Evolutionary conservation across 2,888 invertebrate genomes (phyloP), one percentile per base, ranked within the genome.

Genomic region (Andricus curvator): DNA sequence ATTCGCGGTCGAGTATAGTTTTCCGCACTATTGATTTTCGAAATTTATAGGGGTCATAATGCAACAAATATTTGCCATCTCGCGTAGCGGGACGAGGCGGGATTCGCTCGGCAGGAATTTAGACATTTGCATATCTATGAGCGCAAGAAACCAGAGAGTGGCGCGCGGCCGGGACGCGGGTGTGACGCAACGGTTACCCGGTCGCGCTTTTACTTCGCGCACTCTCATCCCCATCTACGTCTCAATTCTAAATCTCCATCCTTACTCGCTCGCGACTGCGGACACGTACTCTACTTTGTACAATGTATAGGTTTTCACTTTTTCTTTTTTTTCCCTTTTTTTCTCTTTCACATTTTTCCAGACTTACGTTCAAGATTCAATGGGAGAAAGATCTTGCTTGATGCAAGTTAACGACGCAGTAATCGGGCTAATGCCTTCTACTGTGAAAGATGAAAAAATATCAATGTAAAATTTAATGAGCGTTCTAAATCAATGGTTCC

Each of bases 61-160:
- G 70, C 78, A 81, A 82, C 77, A 83, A 82, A 82, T 82, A 82
- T 83, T 83, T 81, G 77, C 78, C 80, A 81, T 81, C 80, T 80
- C 76, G 56, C 56, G 33, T 51, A 56, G 29, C n/a, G 51, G 37
- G 56, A 56, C 74, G 74, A 74, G 56, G 74, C 74, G 74, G 74
- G 74, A 74, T 74, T 74, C 74, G 56, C 76, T 64, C 48, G 67
- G 64, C 77, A 48, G 70, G 78, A 76, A 77, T 82, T 56, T 56
- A 80, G 78, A 76, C 78, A 83, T 83, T 83, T 83, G 81, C 80
- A 82, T 81, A 80, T 81, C 81, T 81, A 68, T 79, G 79, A 70
- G 78, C 25, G 33, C 74, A 56, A 56, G 56, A 56, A 56, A 74
- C n/a, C 13, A n/a, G 56, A 84, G 84, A 82, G 79, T 81, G 78